Base-by-base conservation (phyloP, 2,888 invertebrate species). In the Dryococelus australis region DNA sequence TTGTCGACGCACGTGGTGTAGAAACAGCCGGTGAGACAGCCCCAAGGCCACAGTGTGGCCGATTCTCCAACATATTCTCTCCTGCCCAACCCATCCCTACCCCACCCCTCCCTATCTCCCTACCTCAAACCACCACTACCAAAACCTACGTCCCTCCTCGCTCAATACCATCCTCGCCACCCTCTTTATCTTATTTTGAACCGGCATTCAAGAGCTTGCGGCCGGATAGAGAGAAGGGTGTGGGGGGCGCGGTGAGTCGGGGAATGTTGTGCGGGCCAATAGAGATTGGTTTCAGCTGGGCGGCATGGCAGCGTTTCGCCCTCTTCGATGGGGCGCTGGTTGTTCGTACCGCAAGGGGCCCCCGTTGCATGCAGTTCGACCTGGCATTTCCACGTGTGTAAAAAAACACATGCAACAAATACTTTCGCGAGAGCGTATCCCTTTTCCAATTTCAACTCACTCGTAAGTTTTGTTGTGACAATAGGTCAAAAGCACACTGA, bases 171-270 rank as follows among this genome's bases (percentile, higher is more conserved):
- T 65, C 65, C 65, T 65, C 65, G 65, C 65, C 65, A 24, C 20
- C 65, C 65, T 65, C 47, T 65, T 65, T 65, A 65, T 65, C 65
- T 65, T 65, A 24, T 65, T 65, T 65, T 65, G 65, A 65, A 65
- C 65, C 20, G 65, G 65, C 65, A 65, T 65, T 65, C 65, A 65
- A 65, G 65, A 65, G 65, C 20, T 24, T 13, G 65, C 65, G 65
- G 65, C 65, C 65, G 20, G 65, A 24, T 16, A 20, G 65, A 16
- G 65, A 65, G 6, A 65, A 24, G 20, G n/a, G n/a, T n/a, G 65
- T 65, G 20, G 16, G 5, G 65, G 47, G 10, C 5, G 65, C 9
- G 65, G 65, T 65, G 65, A 8, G 65, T 24, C 65, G 65, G 20
- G 20, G 65, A 65, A 65, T 65, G 65, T 65, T 65, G 65, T 6